Conservation (phyloP, 2,113 vertebrate species). For the Genyomyrus donnyi region DNA sequence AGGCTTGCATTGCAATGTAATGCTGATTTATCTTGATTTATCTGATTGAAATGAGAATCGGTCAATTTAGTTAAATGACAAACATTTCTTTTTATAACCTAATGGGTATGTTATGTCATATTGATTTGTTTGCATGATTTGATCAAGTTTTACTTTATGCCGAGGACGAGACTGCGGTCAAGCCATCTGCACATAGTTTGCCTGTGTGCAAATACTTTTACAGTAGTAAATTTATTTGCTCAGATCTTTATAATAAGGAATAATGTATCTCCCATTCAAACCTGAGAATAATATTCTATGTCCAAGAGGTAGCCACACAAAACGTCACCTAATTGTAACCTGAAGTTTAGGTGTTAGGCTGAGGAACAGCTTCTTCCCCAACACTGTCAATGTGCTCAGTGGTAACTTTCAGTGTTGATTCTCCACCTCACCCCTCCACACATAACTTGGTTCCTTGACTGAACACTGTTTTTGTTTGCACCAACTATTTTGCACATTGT, state of each 20-base stretch:
- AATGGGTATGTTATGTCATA: too few species aligned
- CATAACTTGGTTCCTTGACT: background rate
- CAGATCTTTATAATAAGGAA: background rate
- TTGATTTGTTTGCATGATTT: too few species aligned
- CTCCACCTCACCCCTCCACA: background rate
- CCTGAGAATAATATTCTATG: background rate
- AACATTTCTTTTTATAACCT: too few species aligned
- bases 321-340: background rate
- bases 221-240: background rate
- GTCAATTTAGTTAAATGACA: too few species aligned
- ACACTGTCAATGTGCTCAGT: background rate
- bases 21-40: too few species aligned
- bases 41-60: too few species aligned
- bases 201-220: background rate
- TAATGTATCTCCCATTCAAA: background rate
- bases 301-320: background rate
- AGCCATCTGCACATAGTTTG: background rate
- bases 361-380: background rate
- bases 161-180: too few species aligned
- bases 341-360: background rate
- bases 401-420: background rate
- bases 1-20: background rate
- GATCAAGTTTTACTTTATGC: too few species aligned
- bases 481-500: background rate
- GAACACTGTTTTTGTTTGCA: background rate